These are phyloP conservation scores for Pristionchus exspectatus DNA, from an alignment of 2,888 invertebrate species.

Conservation along the genomic window DNA sequence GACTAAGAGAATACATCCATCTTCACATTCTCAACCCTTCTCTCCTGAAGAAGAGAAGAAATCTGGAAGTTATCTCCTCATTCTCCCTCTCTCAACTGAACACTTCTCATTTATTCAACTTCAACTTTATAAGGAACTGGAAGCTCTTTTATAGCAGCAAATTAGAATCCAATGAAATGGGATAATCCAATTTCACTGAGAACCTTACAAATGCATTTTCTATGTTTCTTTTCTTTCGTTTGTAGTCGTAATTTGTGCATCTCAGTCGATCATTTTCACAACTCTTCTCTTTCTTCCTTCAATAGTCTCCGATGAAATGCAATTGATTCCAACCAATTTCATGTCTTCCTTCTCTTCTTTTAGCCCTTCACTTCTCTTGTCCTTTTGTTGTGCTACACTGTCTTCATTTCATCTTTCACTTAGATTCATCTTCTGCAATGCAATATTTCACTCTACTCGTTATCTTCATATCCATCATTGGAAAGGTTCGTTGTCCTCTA, in stretches of 20 bases:
- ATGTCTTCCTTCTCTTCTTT: slow-evolving; percentile 54
- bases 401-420: neutral
- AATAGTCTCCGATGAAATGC: slow-evolving; percentile 22
- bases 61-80: slow-evolving; percentile 18
- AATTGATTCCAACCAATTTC: slow-evolving; percentile 47
- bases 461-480: neutral
- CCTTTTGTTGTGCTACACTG: neutral
- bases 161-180: neutral
- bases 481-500: neutral
- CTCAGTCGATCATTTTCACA: slow-evolving; percentile 22
- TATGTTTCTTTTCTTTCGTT: neutral
- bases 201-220: neutral
- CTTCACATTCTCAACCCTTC: neutral
- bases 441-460: neutral
- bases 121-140: neutral
- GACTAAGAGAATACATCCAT: slow-evolving; percentile 38
- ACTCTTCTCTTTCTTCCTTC: slow-evolving; percentile 50
- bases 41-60: neutral
- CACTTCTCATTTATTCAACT: neutral
- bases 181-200: neutral
- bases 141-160: neutral
- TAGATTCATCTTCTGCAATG: slow-evolving; percentile 55
- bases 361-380: neutral
- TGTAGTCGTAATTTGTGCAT: neutral
- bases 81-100: neutral